Evolutionary conservation across 1,140 invertebrate species (phyloP), one percentile per base, ranked within the genome.

Genomic region (Palaemon carinicauda): DNA sequence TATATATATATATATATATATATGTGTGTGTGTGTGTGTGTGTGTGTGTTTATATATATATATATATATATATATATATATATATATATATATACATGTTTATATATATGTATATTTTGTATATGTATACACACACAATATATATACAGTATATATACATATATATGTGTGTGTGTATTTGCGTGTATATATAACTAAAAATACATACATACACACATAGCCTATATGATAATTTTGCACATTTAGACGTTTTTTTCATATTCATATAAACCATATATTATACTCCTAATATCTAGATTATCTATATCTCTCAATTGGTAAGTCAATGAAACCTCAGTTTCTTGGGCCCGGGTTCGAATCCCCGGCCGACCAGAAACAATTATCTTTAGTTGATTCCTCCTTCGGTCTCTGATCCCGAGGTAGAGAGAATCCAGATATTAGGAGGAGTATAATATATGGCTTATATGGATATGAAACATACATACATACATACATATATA

Each of bases 1-100:
- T 60, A 60, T 60, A 60, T 60, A 60, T 60, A 60, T 60, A 60
- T 60, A 60, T 60, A 60, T 60, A 60, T 60, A 60, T 60, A 60
- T 60, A 60, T 60, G 14, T 60, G 14, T 60, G 4, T 24, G 14
- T 60, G 14, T 60, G 14, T 60, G 14, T 60, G 14, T 60, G 14
- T 60, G 14, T 60, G 14, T 60, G 14, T 60, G 14, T 60, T n/a
- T 60, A 60, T 60, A 60, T 60, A 60, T 60, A 60, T 60, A 60
- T 60, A 60, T n/a, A 60, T 60, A 60, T 60, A 60, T 60, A 60
- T 60, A 60, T 60, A 60, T 60, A 60, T 60, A 60, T 60, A 60
- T 60, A 60, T 60, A 60, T 60, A 60, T 60, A 60, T 60, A 60
- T 60, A 60, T 60, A 60, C 14, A 60, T 60, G 14, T 60, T 4